Evolutionary conservation across 1,140 invertebrate species (phyloP).

Genomic region (Steinernema feltiae): DNA sequence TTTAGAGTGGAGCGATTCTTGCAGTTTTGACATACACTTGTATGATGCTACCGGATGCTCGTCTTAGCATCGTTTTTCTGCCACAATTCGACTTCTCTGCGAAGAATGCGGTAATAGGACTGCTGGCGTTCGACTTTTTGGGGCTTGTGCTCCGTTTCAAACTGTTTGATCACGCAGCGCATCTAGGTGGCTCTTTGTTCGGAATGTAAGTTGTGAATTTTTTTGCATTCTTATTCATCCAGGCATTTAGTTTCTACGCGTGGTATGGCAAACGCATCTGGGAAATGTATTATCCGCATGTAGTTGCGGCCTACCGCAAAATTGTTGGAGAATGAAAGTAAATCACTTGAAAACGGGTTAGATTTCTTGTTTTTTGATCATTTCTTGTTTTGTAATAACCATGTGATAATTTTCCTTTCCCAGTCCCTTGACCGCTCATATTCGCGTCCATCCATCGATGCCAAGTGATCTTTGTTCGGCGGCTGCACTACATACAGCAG

Average conservation of each 20-base stretch:
- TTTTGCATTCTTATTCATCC: neutral
- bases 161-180: conserved; percentile 92
- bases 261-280: neutral
- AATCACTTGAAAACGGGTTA: no score
- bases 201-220: conserved; percentile 69
- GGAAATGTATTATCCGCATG: neutral
- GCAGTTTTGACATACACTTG: conserved; percentile 79
- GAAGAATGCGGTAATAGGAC: conserved; percentile 76
- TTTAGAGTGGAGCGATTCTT: conserved; percentile 87
- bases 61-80: conserved; percentile 80
- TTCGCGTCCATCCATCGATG: no score
- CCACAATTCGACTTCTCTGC: conserved; percentile 81
- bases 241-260: neutral
- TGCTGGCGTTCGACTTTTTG: conserved; percentile 73
- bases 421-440: no score
- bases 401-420: no score
- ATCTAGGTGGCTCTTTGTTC: conserved; percentile 83
- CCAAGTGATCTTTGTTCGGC: no score
- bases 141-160: conserved; percentile 81
- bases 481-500: no score
- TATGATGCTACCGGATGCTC: conserved; percentile 74
- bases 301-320: neutral
- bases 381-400: no score
- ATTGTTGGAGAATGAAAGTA: neutral
- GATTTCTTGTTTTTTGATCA: no score